These are phyloP conservation scores for Laterallus jamaicensis DNA, from an alignment of 2,113 vertebrate species.

Conservation along the genomic window DNA sequence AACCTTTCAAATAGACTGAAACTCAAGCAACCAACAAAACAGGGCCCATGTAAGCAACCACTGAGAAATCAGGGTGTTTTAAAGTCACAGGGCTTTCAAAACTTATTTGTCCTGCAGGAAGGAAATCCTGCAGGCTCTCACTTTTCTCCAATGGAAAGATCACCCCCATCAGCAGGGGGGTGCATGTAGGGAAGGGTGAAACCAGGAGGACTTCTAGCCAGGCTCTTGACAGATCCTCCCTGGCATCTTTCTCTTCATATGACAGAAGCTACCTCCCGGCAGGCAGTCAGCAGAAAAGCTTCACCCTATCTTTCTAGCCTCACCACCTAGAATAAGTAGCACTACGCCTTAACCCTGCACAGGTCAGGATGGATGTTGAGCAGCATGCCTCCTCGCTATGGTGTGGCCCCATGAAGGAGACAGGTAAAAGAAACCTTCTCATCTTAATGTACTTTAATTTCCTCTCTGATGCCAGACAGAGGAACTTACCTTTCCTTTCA, in stretches of 20 bases:
- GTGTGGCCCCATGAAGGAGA: accelerated
- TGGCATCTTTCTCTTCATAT: not conserved
- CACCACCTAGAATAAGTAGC: not conserved
- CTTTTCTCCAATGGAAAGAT: not conserved
- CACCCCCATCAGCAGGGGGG: not conserved
- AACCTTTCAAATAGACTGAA: not conserved
- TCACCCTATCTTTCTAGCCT: not conserved
- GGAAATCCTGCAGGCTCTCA: not conserved
- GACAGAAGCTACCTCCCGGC: not conserved
- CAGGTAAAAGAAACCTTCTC: not conserved
- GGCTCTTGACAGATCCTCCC: not conserved
- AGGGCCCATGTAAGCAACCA: not conserved
- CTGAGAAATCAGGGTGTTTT: not conserved
- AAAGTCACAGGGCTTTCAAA: not conserved
- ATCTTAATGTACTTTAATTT: not conserved
- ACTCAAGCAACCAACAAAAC: not conserved
- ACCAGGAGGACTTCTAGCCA: not conserved
- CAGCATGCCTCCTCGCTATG: not conserved
- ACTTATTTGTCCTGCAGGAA: not conserved
- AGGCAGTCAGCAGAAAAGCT: not conserved
- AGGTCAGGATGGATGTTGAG: accelerated
- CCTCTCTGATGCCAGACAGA: not conserved
- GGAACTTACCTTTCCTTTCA: not conserved
- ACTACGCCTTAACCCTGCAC: accelerated
- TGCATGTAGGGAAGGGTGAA: not conserved